These are phyloP conservation scores for Drosophila watanabei DNA, from an alignment of 1,140 invertebrate species.

Conservation along the genomic window DNA sequence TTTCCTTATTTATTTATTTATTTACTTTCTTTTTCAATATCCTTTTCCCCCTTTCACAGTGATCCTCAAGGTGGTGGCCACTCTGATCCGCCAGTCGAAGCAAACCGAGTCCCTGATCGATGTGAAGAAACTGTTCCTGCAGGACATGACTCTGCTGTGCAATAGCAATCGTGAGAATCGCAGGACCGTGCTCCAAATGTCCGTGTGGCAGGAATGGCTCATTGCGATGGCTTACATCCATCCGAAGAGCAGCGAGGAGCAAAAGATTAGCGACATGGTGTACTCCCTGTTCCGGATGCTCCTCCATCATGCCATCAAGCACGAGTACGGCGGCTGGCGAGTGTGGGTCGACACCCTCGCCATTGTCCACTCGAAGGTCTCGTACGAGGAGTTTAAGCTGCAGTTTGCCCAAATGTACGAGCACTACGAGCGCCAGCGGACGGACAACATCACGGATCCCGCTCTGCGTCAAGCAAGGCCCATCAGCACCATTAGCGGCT, in stretches of 20 bases:
- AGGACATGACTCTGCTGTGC: slow-evolving; percentile 98
- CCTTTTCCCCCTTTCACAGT: slow-evolving; percentile 88
- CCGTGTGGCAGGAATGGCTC: slow-evolving; percentile 99
- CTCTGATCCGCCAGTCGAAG: slow-evolving; percentile 98
- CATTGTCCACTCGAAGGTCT: slow-evolving; percentile 99
- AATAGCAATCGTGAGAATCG: slow-evolving; percentile 99
- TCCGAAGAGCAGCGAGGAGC: slow-evolving; percentile 97
- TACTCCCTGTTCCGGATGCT: slow-evolving; percentile 99
- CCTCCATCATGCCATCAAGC: slow-evolving; percentile 99
- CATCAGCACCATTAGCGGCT: slow-evolving; percentile 98
- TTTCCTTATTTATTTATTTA: not conserved
- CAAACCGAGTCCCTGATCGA: slow-evolving; percentile 95
- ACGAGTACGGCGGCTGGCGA: slow-evolving; percentile 99
- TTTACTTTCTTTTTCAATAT: too few species aligned
- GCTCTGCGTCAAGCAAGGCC: slow-evolving; percentile 95
- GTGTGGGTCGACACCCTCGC: slow-evolving; percentile 99
- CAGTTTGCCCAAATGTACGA: slow-evolving; percentile 99
- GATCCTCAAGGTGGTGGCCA: slow-evolving; percentile 99
- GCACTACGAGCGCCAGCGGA: slow-evolving; percentile 96
- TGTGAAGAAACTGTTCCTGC: slow-evolving; percentile 98
- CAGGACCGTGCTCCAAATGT: slow-evolving; percentile 99
- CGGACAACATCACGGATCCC: slow-evolving; percentile 97
- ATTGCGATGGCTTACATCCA: slow-evolving; percentile 99
- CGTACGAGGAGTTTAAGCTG: slow-evolving; percentile 98
- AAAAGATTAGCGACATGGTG: slow-evolving; percentile 99